Evolutionary conservation across 2,888 invertebrate genomes (phyloP).

Genomic region (Panorpa germanica): DNA sequence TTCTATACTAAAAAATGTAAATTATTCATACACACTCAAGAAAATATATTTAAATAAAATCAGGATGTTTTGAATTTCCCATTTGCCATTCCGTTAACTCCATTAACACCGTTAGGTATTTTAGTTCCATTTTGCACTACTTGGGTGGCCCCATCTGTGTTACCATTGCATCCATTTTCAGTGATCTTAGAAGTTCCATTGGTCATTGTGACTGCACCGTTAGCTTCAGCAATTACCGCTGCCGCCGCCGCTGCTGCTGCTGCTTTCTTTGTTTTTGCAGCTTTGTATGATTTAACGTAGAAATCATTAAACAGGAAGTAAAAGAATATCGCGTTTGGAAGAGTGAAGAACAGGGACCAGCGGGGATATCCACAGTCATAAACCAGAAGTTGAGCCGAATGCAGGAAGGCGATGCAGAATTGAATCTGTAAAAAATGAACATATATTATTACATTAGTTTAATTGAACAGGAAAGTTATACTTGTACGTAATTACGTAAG

Average conservation of each 20-base stretch:
- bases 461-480: constrained; percentile 4
- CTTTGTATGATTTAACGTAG: constrained; percentile 60
- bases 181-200: too few relatives aligned
- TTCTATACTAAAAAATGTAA: constrained; percentile 1
- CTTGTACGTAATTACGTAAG: not conserved
- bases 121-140: too few relatives aligned
- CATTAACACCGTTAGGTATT: too few relatives aligned
- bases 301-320: constrained; percentile 83
- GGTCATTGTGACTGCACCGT: too few relatives aligned
- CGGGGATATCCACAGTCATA: constrained; percentile 79
- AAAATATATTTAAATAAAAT: too few relatives aligned
- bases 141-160: too few relatives aligned
- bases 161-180: too few relatives aligned
- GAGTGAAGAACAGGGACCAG: constrained; percentile 64
- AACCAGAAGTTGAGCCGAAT: constrained; percentile 68
- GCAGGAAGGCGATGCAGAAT: constrained; percentile 74
- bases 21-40: not conserved
- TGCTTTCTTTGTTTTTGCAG: constrained; percentile 15
- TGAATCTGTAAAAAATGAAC: constrained; percentile 46
- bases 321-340: constrained; percentile 84
- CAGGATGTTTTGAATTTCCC: too few relatives aligned
- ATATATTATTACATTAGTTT: constrained; percentile 9
- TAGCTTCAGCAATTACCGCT: too few relatives aligned
- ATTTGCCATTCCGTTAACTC: too few relatives aligned
- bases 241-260: not conserved